phyloP scores from a whole-genome alignment of 2,113 vertebrate species.

The Hemiprocne comata region DNA sequence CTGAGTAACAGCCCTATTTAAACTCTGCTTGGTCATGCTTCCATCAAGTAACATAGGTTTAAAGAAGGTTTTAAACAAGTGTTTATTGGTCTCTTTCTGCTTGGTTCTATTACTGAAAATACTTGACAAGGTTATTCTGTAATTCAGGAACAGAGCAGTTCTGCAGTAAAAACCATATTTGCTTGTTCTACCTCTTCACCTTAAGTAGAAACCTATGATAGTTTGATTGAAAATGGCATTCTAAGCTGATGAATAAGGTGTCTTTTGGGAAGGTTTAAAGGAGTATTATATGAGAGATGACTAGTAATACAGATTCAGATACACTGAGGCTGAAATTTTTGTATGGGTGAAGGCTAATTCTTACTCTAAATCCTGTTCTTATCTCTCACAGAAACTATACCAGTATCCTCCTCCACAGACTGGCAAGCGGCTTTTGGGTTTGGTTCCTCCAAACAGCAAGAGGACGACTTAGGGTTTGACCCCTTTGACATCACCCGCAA shows the following conservation, averaged over 20 bases:
- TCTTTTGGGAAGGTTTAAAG: neutral
- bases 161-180: neutral
- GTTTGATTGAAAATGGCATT: neutral
- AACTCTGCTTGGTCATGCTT: neutral
- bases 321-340: neutral
- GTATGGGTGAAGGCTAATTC: neutral
- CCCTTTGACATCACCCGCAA: conserved; percentile 99
- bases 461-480: conserved; percentile 98
- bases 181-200: neutral
- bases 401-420: conserved; percentile 98
- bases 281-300: neutral
- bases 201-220: neutral
- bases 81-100: neutral
- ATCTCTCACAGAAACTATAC: conserved; percentile 92
- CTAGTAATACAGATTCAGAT: neutral
- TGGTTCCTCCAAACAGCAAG: conserved; percentile 97
- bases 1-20: neutral
- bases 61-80: neutral
- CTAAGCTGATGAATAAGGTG: neutral
- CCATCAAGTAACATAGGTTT: neutral
- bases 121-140: neutral
- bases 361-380: neutral
- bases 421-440: conserved; percentile 99
- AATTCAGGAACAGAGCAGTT: neutral
- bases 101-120: neutral